Evolutionary conservation across 1,140 invertebrate genomes (phyloP).

Genomic region (Streblospio benedicti): DNA sequence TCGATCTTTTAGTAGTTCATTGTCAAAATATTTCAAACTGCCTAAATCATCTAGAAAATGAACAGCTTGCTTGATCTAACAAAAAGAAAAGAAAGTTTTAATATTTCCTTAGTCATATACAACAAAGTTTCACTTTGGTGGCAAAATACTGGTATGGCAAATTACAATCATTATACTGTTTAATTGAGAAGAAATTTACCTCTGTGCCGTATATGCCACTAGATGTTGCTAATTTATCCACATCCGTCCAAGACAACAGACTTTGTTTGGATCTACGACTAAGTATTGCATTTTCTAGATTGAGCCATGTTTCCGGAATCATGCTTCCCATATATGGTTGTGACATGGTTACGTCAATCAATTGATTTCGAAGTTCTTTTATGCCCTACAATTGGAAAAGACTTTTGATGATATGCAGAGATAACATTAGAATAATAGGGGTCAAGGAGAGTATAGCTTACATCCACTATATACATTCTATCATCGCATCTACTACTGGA

Average conservation of each 20-base stretch:
- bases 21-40: constrained; percentile 44
- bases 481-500: too few relatives aligned
- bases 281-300: constrained; percentile 16
- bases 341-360: constrained; percentile 7
- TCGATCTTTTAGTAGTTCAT: constrained; percentile 35
- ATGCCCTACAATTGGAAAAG: constrained; percentile 1
- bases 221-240: constrained; percentile 30
- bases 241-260: constrained; percentile 29
- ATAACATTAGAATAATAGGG: too few relatives aligned
- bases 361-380: constrained; percentile 8
- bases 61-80: constrained; percentile 31
- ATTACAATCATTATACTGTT: too few relatives aligned
- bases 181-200: too few relatives aligned
- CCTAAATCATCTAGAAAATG: constrained; percentile 42
- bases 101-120: too few relatives aligned
- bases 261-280: constrained; percentile 17
- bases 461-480: too few relatives aligned
- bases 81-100: too few relatives aligned
- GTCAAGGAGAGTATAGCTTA: too few relatives aligned
- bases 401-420: not conserved
- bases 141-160: too few relatives aligned
- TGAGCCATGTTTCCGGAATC: constrained; percentile 23
- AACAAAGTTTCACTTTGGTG: too few relatives aligned
- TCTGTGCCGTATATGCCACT: constrained; percentile 31
- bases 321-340: constrained; percentile 20